Conservation (phyloP, 2,113 vertebrate species). For the Ahaetulla prasina region DNA sequence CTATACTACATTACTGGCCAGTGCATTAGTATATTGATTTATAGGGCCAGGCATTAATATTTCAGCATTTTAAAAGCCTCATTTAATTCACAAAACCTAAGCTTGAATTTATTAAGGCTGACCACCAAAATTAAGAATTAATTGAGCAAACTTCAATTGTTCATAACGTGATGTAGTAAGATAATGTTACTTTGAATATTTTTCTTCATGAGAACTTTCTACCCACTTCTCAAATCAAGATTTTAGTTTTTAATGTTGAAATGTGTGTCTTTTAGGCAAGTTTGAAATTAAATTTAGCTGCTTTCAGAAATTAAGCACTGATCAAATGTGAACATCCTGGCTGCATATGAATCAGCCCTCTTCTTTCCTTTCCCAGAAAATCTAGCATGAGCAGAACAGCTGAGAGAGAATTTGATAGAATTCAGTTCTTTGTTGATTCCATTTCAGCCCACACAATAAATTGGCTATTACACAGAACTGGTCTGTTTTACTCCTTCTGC, state of each 20-base stretch:
- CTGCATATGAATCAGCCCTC: background rate
- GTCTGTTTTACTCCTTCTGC: conserved; percentile 15
- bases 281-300: background rate
- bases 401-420: background rate
- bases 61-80: background rate
- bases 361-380: background rate
- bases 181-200: background rate
- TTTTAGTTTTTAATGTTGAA: background rate
- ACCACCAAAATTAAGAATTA: background rate
- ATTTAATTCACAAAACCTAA: background rate
- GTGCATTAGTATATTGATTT: background rate
- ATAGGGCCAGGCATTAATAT: background rate
- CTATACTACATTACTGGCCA: background rate
- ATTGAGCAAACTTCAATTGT: background rate
- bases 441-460: background rate
- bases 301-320: background rate
- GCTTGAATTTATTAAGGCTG: background rate
- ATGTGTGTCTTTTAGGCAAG: background rate
- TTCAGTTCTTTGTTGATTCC: conserved; percentile 4
- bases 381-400: background rate
- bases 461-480: conserved; percentile 13
- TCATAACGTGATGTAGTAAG: background rate
- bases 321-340: background rate
- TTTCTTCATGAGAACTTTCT: background rate
- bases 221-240: background rate